A percentile compares a stretch with the other conserved stretches of the same genome.
Conservation (phyloP, 2,113 vertebrate species). For the Pseudopodoces humilis region DNA sequence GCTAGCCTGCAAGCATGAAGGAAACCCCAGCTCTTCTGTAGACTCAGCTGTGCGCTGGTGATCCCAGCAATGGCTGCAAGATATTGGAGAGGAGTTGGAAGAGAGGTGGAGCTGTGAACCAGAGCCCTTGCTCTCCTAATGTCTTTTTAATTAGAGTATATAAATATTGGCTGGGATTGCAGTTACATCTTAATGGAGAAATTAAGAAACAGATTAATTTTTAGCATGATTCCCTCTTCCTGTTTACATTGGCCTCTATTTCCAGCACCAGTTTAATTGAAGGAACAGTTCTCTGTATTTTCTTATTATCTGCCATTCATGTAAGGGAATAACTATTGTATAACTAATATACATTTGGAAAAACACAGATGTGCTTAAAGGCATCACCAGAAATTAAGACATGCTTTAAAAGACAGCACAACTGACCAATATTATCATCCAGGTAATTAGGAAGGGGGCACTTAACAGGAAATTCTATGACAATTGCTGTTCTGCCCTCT, state of each 20-base stretch:
- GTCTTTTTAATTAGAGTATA: neutral
- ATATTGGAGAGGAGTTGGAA: neutral
- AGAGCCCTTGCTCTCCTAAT: neutral
- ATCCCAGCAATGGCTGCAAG: neutral
- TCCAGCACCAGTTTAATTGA: neutral
- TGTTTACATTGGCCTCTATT: neutral
- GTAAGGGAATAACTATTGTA: neutral
- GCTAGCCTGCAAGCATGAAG: neutral
- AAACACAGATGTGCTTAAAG: neutral
- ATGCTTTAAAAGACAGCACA: neutral
- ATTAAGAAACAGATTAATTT: slow-evolving; percentile 4
- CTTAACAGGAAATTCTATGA: neutral
- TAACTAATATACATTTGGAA: neutral
- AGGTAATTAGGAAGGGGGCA: neutral
- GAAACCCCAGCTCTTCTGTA: accelerated
- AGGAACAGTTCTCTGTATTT: neutral
- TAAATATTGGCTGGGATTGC: neutral
- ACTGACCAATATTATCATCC: neutral
- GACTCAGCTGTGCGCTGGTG: neutral
- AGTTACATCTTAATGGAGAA: neutral
- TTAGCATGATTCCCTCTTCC: neutral
- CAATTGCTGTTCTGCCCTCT: neutral
- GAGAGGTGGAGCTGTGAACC: neutral
- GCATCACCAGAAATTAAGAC: neutral
- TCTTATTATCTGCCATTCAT: neutral